Conservation (phyloP, 2,888 invertebrate species). For the Cheilosia soror region DNA sequence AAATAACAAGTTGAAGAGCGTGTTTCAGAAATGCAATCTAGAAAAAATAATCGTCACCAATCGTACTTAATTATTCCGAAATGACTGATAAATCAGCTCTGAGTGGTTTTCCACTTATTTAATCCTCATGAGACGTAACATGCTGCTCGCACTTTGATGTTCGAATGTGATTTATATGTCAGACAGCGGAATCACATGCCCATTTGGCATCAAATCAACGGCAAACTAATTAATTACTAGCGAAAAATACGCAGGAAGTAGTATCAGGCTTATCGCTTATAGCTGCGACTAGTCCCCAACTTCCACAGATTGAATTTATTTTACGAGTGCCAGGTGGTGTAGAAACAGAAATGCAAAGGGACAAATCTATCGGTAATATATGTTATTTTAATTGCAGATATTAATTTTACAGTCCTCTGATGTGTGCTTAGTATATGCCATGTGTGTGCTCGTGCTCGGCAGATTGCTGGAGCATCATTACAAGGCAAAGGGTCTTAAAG, state of each 20-base stretch:
- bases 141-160: constrained; percentile 60
- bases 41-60: constrained; percentile 45
- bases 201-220: constrained; percentile 74
- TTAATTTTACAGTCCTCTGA: constrained; percentile 53
- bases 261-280: constrained; percentile 1
- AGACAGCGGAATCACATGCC: constrained; percentile 67
- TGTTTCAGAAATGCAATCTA: constrained; percentile 53
- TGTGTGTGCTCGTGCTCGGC: background rate
- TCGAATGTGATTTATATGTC: constrained; percentile 67
- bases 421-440: background rate
- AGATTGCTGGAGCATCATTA: constrained; percentile 23
- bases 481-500: background rate
- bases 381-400: constrained; percentile 66
- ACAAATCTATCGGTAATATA: constrained; percentile 63
- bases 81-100: constrained; percentile 52
- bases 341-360: constrained; percentile 37
- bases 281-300: background rate
- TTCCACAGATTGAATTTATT: constrained; percentile 24
- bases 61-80: constrained; percentile 66
- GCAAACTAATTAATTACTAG: constrained; percentile 68
- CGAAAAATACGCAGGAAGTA: constrained; percentile 64
- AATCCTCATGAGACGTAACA: constrained; percentile 44
- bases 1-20: constrained; percentile 68
- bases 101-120: constrained; percentile 48
- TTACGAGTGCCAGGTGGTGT: constrained; percentile 69